A percentile compares a stretch with the other conserved stretches of the same genome.
Conservation (phyloP, 2,113 vertebrate genomes). For the Leptobrachium leishanense region DNA sequence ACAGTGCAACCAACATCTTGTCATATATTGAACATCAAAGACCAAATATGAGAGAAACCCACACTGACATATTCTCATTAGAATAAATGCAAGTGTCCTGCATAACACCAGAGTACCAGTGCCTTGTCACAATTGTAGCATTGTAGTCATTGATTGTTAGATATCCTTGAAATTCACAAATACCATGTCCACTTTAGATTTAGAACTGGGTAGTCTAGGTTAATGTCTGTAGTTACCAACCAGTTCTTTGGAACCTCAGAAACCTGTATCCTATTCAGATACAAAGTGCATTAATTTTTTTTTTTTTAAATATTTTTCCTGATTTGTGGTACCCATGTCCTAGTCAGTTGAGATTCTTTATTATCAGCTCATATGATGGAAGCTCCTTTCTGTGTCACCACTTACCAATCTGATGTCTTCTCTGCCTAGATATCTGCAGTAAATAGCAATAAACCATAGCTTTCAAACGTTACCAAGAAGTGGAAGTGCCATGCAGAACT, state of each 20-base stretch:
- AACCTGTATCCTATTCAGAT: background rate
- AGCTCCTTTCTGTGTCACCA: too few species aligned
- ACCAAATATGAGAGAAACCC: conserved; percentile 13
- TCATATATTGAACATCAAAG: background rate
- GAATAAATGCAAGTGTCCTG: conserved; percentile 4
- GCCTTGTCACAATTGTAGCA: conserved; percentile 10
- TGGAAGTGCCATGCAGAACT: too few species aligned
- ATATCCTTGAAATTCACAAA: background rate
- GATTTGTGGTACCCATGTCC: background rate
- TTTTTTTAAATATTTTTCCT: background rate
- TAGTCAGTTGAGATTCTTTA: too few species aligned
- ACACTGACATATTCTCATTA: background rate
- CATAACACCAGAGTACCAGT: conserved; percentile 31
- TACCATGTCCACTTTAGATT: background rate
- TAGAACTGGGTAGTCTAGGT: background rate
- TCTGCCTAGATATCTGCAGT: too few species aligned
- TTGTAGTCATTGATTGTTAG: background rate
- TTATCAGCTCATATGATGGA: too few species aligned
- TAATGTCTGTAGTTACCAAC: background rate
- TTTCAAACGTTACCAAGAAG: too few species aligned
- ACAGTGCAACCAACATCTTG: conserved; percentile 32
- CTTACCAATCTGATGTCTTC: too few species aligned
- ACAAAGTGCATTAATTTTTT: background rate
- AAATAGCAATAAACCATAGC: too few species aligned
- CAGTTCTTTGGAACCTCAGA: background rate